Evolutionary conservation across 2,797 vertebrate genomes (phyloP).

Genomic region (Cetoscarus ocellatus): DNA sequence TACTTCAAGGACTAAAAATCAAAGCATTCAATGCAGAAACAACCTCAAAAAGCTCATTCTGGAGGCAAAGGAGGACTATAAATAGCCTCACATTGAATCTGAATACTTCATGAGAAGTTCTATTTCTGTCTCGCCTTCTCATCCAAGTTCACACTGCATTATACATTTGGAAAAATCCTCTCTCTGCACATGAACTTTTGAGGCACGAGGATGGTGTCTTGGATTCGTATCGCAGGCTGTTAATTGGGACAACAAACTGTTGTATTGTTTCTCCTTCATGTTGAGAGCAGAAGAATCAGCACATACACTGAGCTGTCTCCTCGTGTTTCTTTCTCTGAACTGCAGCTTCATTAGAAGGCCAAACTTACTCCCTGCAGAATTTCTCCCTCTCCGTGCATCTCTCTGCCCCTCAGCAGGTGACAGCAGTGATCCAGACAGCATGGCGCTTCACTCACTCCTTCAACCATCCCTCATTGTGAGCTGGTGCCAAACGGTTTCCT

Average conservation of each 20-base stretch:
- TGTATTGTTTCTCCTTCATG: constrained; percentile 30
- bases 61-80: constrained; percentile 54
- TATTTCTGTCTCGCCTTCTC: constrained; percentile 67
- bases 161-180: constrained; percentile 54
- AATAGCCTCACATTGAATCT: constrained; percentile 67
- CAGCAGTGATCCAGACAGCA: constrained; percentile 43
- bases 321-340: constrained; percentile 33
- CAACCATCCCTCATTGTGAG: constrained; percentile 31
- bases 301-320: constrained; percentile 8
- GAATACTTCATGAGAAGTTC: constrained; percentile 73
- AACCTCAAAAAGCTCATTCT: constrained; percentile 64
- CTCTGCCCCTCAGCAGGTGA: constrained; percentile 53
- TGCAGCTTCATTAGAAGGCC: constrained; percentile 53
- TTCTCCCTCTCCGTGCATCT: constrained; percentile 49
- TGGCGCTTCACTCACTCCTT: constrained; percentile 42
- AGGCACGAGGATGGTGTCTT: constrained; percentile 18
- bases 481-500: constrained; percentile 35
- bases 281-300: constrained; percentile 17
- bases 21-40: constrained; percentile 49
- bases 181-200: constrained; percentile 24
- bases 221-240: constrained; percentile 18
- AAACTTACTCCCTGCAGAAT: constrained; percentile 41
- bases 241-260: constrained; percentile 28
- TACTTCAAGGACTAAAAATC: constrained; percentile 34
- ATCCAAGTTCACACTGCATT: constrained; percentile 50